phyloP scores from a whole-genome alignment of 2,888 invertebrate species.

The Agrochola lota region DNA sequence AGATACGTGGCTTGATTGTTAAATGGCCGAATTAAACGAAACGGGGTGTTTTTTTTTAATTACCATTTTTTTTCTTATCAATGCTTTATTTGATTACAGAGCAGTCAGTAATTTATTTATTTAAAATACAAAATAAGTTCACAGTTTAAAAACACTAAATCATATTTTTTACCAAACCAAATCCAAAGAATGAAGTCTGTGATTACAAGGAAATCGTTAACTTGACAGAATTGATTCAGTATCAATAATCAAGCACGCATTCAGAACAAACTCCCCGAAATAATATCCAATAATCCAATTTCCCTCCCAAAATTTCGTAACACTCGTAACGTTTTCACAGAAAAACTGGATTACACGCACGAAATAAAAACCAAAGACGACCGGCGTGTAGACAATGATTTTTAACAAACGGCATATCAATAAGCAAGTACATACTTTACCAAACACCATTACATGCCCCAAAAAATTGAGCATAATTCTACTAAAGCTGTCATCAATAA shows the following conservation, averaged over 20 bases:
- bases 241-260: background rate
- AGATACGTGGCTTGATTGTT: too few relatives aligned
- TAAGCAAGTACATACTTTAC: constrained; percentile 5
- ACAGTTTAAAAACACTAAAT: background rate
- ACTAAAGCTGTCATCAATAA: constrained; percentile 36
- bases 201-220: background rate
- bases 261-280: background rate
- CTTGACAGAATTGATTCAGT: background rate
- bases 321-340: background rate
- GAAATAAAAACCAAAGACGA: constrained; percentile 13
- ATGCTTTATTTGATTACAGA: background rate
- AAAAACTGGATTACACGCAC: background rate
- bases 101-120: background rate
- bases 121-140: background rate
- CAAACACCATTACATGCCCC: constrained; percentile 36
- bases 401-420: constrained; percentile 20
- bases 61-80: background rate
- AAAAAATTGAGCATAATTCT: constrained; percentile 36
- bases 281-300: background rate
- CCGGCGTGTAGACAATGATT: constrained; percentile 17
- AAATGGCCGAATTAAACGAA: background rate
- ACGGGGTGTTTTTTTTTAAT: background rate
- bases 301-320: background rate
- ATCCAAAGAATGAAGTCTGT: background rate
- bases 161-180: background rate